Percentiles rank a stretch among this genome's conserved stretches.
phyloP scores from a whole-genome alignment of 2,888 invertebrate genomes.

The Cremastobaeus sp. region DNA sequence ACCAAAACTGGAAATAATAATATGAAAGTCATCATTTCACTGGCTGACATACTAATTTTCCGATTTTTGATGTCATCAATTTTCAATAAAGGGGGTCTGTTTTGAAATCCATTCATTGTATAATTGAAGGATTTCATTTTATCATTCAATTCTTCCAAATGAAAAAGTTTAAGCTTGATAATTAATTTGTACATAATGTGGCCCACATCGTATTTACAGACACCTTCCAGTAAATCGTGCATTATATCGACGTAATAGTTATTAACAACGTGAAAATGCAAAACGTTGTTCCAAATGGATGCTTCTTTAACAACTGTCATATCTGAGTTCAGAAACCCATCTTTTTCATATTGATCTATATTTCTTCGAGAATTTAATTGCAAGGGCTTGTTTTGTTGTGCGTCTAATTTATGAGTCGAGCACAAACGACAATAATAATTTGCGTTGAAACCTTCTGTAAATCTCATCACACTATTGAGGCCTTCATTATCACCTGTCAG shows the following conservation, averaged over 20 bases:
- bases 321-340: constrained; percentile 8
- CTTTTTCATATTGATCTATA: constrained; percentile 18
- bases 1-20: constrained; percentile 23
- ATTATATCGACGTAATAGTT: constrained; percentile 31
- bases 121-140: constrained; percentile 31
- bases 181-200: constrained; percentile 2
- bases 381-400: not conserved
- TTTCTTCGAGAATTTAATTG: not conserved
- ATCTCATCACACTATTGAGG: constrained; percentile 6
- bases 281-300: constrained; percentile 24
- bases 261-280: constrained; percentile 18
- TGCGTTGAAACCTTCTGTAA: constrained; percentile 2
- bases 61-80: constrained; percentile 3
- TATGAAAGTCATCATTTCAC: constrained; percentile 33
- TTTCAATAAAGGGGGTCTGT: constrained; percentile 15
- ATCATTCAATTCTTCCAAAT: no score
- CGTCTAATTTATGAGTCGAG: not conserved
- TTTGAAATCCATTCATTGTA: constrained; percentile 17
- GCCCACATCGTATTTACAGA: constrained; percentile 8
- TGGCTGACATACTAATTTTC: constrained; percentile 11
- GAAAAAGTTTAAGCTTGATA: no score
- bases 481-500: constrained; percentile 22
- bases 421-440: constrained; percentile 20
- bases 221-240: constrained; percentile 33
- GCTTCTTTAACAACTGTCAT: constrained; percentile 27